phyloP scores from a whole-genome alignment of 2,113 vertebrate genomes.

The Ovis canadensis region DNA sequence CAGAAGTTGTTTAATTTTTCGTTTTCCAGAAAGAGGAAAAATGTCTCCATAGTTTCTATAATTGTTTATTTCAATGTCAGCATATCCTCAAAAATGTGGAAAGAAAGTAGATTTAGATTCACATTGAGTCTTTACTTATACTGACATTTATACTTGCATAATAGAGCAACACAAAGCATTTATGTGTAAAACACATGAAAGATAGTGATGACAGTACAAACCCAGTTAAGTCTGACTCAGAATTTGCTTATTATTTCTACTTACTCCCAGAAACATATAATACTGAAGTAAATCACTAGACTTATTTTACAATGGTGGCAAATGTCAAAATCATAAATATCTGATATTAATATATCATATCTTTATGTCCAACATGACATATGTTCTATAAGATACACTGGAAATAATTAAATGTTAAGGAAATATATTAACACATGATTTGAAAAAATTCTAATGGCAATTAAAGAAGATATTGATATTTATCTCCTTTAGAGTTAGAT shows the following conservation, averaged over 20 bases:
- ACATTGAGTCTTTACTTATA: constrained; percentile 6
- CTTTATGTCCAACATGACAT: background rate
- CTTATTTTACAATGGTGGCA: background rate
- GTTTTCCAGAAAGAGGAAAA: background rate
- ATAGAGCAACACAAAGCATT: constrained; percentile 11
- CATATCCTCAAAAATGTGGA: constrained; percentile 30
- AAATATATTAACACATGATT: background rate
- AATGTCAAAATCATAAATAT: constrained; percentile 12
- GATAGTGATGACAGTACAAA: background rate
- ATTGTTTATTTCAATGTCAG: background rate
- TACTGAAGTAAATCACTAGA: background rate
- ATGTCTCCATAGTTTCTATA: background rate
- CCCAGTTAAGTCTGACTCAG: background rate
- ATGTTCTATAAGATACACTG: background rate
- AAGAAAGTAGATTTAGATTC: background rate
- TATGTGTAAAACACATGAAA: background rate
- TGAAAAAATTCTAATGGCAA: constrained; percentile 33
- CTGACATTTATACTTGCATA: background rate
- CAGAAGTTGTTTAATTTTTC: background rate
- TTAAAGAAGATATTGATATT: constrained; percentile 49
- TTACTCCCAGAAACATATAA: background rate
- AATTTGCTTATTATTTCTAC: constrained; percentile 27
- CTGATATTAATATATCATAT: background rate
- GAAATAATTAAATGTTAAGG: background rate
- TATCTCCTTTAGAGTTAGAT: constrained; percentile 41